Evolutionary conservation across 2,797 vertebrate genomes (phyloP), one percentile per base, ranked within the genome.

Genomic region (Anas bahamensis): DNA sequence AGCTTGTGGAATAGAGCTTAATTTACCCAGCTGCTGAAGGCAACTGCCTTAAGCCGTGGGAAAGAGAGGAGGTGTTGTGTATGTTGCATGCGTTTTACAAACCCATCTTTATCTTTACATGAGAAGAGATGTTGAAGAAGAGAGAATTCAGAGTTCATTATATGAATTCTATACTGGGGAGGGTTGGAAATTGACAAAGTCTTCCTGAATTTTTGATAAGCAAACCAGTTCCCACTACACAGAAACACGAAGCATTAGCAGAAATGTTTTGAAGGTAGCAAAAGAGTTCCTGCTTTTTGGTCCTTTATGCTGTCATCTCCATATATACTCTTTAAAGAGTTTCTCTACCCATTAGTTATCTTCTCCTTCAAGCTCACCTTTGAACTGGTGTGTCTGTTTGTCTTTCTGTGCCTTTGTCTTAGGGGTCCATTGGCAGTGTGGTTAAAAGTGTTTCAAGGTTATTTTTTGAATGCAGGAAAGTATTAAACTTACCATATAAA

Each of bases 121-220:
- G 10, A 24, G 7, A 57, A n/a, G 11, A 72, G 23, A 29, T 33
- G 13, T 8, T 55, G 35, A 19, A 44, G 42, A 44, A 44, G 42
- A 44, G 42, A 44, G 86, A 80, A 17, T 3, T 77, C 18, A 4
- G 17, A 33, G 6, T 50, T 78, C 39, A 7, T 21, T 76, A 18
- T 26, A 7, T 14, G 5, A 60, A n/a, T 73, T 70, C 2, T 52
- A 5, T 26, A 8, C 4, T 24, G 23, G 1, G 6, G 7, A 0
- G 2, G 46, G 31, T 22, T n/a, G 26, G 17, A 16, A 10, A 15
- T 4, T 12, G 11, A 18, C 11, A 18, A 19, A 52, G 5, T 63
- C 48, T 66, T 81, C 26, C 39, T 72, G 52, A 16, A 59, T 63
- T 83, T 78, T 26, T 69, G 37, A 46, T 75, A 21, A 89, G 17